Base-by-base conservation (phyloP, 2,888 invertebrate species). In the Junonia oenone region DNA sequence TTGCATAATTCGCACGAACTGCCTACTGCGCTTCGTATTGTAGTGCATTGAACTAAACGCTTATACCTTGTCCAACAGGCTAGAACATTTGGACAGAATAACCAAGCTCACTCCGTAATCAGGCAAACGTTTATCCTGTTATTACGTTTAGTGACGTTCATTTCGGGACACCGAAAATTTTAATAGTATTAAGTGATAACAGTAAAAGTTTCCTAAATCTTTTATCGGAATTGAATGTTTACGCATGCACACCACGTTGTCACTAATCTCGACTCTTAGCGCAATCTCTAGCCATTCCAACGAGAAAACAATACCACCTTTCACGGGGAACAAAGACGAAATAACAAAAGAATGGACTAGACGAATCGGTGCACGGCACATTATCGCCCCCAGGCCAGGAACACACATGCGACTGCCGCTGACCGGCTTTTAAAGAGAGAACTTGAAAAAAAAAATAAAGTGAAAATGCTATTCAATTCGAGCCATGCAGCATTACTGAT, bases 231-330 rank as follows among this genome's bases (percentile, higher is more conserved):
- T 56, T 33, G 48, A 40, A 43, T 19, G 45, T 49, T 56, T 57
- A 55, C 49, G 74, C 72, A 81, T 72, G 75, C 83, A 77, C 75
- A 73, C 85, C 84, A 86, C 85, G 83, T 84, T 80, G 80, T 82
- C 82, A 76, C 79, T 86, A 85, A 87, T 86, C 83, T 83, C 76
- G 73, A 79, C 83, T 87, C 81, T 85, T 83, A 82, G 78, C 81
- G 78, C 83, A 87, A 86, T 87, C 86, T 83, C 76, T 71, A 71
- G 66, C 79, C 73, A 79, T 83, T 81, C 76, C 75, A 67, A 72
- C 72, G 79, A 77, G 81, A 79, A 85, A 88, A 88, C 87, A 89
- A 89, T 86, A 81, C 78, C 76, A 85, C 85, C 83, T 84, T 84
- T 81, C 77, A 80, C 64, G 65, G 69, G 68, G 76, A 79, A 85